These are phyloP conservation scores for Frankliniella intonsa DNA, from an alignment of 2,888 invertebrate species.

Conservation along the genomic window DNA sequence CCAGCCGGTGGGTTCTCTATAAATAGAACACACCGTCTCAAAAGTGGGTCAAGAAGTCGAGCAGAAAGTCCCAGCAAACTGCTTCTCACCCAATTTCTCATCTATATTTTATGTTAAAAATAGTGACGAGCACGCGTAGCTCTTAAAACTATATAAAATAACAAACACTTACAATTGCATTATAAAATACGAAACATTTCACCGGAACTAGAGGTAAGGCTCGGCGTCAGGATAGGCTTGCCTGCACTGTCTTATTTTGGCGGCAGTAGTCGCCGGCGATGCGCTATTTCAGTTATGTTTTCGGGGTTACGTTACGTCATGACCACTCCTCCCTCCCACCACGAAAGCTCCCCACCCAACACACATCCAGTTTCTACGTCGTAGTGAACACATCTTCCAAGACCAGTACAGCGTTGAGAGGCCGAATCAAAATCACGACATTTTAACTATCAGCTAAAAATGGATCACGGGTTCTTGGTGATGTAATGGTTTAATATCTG, in stretches of 20 bases:
- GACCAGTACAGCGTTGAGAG: no score
- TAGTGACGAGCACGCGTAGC: background rate
- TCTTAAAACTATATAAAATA: background rate
- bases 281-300: constrained; percentile 19
- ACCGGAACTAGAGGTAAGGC: background rate
- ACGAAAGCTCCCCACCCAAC: background rate
- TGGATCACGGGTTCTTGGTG: no score
- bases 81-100: background rate
- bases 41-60: background rate
- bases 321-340: background rate
- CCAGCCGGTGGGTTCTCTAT: no score
- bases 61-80: background rate
- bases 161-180: background rate
- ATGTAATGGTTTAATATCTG: no score
- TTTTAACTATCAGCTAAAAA: no score
- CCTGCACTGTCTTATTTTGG: background rate
- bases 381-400: no score
- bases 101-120: background rate
- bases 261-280: background rate
- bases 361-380: no score
- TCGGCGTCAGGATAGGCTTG: background rate
- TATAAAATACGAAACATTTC: background rate
- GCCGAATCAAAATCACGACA: no score
- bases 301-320: background rate
- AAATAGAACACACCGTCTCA: background rate